Base-by-base conservation (phyloP, 2,113 vertebrate species). In the Forbesichthys papilliferus region DNA sequence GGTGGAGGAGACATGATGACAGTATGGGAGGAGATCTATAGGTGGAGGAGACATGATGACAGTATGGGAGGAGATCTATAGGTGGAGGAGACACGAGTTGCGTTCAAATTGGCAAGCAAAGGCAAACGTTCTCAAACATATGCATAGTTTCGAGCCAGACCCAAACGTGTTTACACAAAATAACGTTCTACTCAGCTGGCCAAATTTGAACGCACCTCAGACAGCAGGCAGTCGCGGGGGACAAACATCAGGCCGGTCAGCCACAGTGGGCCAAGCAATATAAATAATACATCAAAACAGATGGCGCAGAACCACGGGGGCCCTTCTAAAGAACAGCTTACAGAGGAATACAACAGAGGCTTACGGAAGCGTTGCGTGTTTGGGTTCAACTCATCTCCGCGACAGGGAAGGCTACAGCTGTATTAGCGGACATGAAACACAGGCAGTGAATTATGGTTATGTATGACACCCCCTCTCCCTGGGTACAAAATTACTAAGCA, bases 331-430 rank as follows among this genome's bases (percentile, higher is more conserved):
- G 27, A 91, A 91, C 84, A 82, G 88, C 89, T 91, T 91, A 91
- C 88, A 88, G 90, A 84, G 73, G 85, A 84, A 89, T 3, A 27
- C 27, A 89, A 92, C 85, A 64, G 77, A 73, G 88, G 88, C 89
- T 92, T 88, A 92, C 84, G 82, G 83, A 86, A 88, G 89, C 88
- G 91, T 89, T 89, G 85, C 66, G 80, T 83, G 77, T 87, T 89
- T 87, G 84, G 70, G 87, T 74, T 82, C 81, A 81, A 79, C 85
- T 86, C 69, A 76, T 72, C 78, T 86, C 77, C 68, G 57, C 85
- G 79, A 81, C 83, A 86, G 89, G 82, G 14, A 34, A 76, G 89
- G 64, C 85, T 84, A 78, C 69, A 76, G 70, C 53, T 74, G 76
- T 70, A 72, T 69, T 84, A 91, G 84, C 76, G 83, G 79, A 80